These are phyloP conservation scores for Drosophila tripunctata DNA, from an alignment of 2,888 invertebrate species.

Conservation along the genomic window DNA sequence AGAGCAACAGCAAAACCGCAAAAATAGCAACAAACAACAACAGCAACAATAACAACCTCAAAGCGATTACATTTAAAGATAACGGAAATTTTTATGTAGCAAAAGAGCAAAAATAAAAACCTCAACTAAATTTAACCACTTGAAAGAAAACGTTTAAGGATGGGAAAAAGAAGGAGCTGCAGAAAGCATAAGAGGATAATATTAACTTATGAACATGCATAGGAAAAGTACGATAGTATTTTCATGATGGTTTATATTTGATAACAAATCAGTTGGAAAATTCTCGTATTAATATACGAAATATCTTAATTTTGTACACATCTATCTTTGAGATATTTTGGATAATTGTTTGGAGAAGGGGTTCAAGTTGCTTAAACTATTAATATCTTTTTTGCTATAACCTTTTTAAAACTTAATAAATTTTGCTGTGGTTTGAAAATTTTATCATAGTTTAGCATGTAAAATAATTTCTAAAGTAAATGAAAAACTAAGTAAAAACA, in stretches of 20 bases:
- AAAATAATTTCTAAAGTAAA: too few species aligned
- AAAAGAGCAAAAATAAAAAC: too few species aligned
- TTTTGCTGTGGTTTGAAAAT: too few species aligned
- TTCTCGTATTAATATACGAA: not conserved
- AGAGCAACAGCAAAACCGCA: conserved; percentile 27
- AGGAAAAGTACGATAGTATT: not conserved
- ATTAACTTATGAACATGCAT: conserved; percentile 19
- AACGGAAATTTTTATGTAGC: conserved; percentile 51
- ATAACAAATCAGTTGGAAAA: not conserved
- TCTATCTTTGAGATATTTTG: too few species aligned
- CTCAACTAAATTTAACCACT: conserved; percentile 38
- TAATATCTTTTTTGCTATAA: too few species aligned
- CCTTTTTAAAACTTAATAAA: too few species aligned
- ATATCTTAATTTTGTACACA: too few species aligned
- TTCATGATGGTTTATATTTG: conserved; percentile 2
- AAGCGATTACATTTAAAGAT: conserved; percentile 70
- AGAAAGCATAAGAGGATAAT: conserved; percentile 17
- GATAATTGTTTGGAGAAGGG: too few species aligned
- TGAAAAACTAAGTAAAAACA: too few species aligned
- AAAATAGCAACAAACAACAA: conserved; percentile 35
- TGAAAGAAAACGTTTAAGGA: conserved; percentile 2
- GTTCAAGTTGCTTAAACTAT: too few species aligned
- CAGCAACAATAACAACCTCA: conserved; percentile 50
- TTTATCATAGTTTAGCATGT: too few species aligned
- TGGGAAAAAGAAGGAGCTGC: not conserved